These are phyloP conservation scores for Pristionchus arcanus DNA, from an alignment of 2,888 invertebrate genomes.

Conservation along the genomic window DNA sequence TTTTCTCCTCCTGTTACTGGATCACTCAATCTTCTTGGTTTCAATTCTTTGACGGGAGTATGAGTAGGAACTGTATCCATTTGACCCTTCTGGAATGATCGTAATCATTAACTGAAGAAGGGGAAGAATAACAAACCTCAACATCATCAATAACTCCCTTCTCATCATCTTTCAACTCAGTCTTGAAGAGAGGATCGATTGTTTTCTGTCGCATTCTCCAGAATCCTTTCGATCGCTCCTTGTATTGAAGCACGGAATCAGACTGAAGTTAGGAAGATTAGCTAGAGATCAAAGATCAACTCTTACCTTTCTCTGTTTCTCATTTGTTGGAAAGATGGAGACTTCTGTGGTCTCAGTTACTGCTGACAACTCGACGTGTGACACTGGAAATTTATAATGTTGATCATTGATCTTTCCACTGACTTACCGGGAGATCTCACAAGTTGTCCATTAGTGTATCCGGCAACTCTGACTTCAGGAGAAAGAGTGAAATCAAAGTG, in stretches of 20 bases:
- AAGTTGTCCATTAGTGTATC: conserved; percentile 20
- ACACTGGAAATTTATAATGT: not conserved
- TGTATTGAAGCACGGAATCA: conserved; percentile 41
- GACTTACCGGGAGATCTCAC: not conserved
- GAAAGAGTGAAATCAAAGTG: conserved; percentile 1
- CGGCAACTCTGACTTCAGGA: not conserved
- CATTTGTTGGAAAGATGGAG: not conserved
- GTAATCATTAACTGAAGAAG: not conserved
- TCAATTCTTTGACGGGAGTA: not conserved
- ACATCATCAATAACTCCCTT: not conserved
- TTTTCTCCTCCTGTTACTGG: conserved; percentile 41
- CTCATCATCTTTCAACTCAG: conserved; percentile 12
- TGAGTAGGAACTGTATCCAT: not conserved
- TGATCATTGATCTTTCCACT: not conserved
- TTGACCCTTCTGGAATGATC: not conserved
- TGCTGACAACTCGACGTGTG: not conserved
- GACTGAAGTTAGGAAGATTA: not conserved
- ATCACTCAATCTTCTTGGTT: not conserved
- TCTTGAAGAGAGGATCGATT: conserved; percentile 15
- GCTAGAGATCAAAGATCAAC: not conserved
- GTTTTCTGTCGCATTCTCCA: not conserved
- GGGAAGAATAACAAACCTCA: not conserved
- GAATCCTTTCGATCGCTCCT: conserved; percentile 15
- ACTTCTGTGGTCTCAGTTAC: not conserved
- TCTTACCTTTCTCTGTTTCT: conserved; percentile 11